Evolutionary conservation across 2,113 vertebrate genomes (phyloP).

Genomic region (Mustelus asterias): DNA sequence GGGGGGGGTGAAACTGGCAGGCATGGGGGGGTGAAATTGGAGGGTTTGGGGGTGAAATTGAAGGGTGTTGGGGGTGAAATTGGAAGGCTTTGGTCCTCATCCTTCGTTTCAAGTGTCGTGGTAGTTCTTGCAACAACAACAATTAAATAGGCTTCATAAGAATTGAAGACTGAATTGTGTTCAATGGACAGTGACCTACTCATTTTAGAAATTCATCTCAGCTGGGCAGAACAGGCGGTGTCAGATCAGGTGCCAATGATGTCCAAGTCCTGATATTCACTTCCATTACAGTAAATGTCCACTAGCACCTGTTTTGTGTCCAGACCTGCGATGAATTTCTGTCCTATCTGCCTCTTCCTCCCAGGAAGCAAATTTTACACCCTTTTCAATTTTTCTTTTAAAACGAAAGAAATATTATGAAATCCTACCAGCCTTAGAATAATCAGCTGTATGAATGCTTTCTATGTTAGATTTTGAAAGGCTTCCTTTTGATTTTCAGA

Average conservation of each 20-base stretch:
- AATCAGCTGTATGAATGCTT: background rate
- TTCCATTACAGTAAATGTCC: background rate
- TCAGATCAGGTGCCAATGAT: too few relatives aligned
- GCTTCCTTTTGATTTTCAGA: background rate
- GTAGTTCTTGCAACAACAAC: background rate
- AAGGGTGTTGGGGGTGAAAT: background rate
- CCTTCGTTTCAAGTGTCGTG: background rate
- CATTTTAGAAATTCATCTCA: background rate
- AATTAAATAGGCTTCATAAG: background rate
- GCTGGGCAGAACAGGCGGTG: background rate
- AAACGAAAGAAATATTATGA: background rate
- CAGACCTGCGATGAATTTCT: background rate
- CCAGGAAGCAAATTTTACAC: background rate
- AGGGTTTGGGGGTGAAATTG: too few relatives aligned
- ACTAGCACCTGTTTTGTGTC: background rate
- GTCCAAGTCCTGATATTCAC: background rate
- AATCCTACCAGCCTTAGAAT: background rate
- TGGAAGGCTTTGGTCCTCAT: background rate
- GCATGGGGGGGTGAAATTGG: too few relatives aligned
- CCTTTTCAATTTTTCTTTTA: background rate
- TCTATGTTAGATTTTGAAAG: background rate
- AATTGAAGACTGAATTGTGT: background rate
- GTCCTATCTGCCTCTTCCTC: background rate
- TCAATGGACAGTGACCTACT: background rate
- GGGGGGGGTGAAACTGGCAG: too few relatives aligned